Evolutionary conservation across 2,797 vertebrate species (phyloP).

Genomic region (Pygocentrus nattereri): DNA sequence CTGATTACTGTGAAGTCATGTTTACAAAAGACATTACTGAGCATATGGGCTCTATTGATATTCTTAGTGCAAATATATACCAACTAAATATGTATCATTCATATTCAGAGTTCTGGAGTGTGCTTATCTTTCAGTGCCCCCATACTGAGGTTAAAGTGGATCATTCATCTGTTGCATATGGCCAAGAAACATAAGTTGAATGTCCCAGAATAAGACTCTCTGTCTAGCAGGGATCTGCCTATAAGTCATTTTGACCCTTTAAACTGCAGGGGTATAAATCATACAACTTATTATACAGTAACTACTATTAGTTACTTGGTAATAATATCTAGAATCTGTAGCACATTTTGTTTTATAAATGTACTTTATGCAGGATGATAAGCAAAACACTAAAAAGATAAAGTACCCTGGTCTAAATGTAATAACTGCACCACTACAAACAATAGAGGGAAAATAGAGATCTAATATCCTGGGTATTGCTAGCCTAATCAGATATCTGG

Average conservation of each 20-base stretch:
- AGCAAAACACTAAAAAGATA: background rate
- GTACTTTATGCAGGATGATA: background rate
- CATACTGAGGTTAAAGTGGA: background rate
- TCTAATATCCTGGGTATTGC: no score
- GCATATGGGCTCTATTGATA: background rate
- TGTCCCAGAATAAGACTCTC: no score
- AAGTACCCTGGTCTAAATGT: no score
- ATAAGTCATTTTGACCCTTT: background rate
- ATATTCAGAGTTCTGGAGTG: background rate
- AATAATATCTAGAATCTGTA: no score
- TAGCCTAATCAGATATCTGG: no score
- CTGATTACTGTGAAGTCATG: conserved; percentile 3
- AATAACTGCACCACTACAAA: background rate
- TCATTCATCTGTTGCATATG: background rate
- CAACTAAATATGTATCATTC: background rate
- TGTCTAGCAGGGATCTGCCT: background rate
- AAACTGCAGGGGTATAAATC: background rate
- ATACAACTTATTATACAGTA: background rate
- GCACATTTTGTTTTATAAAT: background rate
- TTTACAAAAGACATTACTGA: conserved; percentile 6
- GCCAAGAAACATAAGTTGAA: background rate
- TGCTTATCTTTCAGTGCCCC: background rate
- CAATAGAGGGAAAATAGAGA: background rate
- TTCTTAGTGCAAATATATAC: background rate
- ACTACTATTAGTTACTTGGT: no score